These are phyloP conservation scores for Etheostoma spectabile DNA, from an alignment of 2,113 vertebrate species.

Conservation along the genomic window DNA sequence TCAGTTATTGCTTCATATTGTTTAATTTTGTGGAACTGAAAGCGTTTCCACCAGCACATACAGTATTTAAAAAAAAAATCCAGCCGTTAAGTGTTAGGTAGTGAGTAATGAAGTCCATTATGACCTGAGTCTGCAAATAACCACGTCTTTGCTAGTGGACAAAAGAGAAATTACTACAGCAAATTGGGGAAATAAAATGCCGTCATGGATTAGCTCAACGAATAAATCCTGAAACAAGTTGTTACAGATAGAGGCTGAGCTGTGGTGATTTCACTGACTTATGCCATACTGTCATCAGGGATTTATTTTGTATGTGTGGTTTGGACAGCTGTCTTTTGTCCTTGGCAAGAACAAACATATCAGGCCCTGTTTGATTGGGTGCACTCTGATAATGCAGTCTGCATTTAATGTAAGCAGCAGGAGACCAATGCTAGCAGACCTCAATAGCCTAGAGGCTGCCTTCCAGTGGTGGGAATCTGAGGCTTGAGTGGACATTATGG, in stretches of 20 bases:
- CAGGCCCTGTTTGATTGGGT: conserved; percentile 45
- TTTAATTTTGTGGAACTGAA: not conserved
- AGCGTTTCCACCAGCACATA: not conserved
- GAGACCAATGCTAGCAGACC: conserved; percentile 26
- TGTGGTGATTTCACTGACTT: conserved; percentile 24
- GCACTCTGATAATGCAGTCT: conserved; percentile 29
- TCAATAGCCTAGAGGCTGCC: conserved; percentile 12
- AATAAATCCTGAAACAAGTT: conserved; percentile 45
- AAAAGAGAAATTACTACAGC: conserved; percentile 21
- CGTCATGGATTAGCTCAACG: conserved; percentile 45
- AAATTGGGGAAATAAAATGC: conserved; percentile 41
- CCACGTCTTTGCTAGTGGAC: not conserved
- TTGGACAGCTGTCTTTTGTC: conserved; percentile 50
- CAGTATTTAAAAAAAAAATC: not conserved
- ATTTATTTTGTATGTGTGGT: not conserved
- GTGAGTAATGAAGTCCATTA: not conserved
- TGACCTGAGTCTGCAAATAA: conserved; percentile 2
- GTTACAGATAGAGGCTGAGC: not conserved
- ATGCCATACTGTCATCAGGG: conserved; percentile 3
- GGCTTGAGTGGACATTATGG: not conserved
- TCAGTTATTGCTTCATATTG: conserved; percentile 9
- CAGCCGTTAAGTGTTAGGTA: not conserved
- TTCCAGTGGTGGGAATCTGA: conserved; percentile 28
- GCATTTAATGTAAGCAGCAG: conserved; percentile 49
- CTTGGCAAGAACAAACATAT: conserved; percentile 37